A percentile compares a stretch with the other conserved stretches of the same genome.
Conservation (phyloP, 23 tunicate species). For the Halocynthia roretzi region DNA sequence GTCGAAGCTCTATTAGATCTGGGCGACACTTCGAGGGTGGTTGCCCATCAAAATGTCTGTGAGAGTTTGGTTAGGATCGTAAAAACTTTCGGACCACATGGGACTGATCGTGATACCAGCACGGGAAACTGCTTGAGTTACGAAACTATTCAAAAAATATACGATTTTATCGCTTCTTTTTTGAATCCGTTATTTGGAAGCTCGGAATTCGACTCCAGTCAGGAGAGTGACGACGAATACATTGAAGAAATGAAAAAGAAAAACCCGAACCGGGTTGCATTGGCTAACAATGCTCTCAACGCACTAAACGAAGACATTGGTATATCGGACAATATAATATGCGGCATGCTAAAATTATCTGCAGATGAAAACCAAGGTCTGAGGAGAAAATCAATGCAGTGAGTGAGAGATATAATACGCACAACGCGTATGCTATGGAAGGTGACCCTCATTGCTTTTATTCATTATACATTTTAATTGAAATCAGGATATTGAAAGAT, state of each 20-base stretch:
- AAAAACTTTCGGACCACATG: constrained; percentile 22
- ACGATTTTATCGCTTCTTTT: constrained; percentile 17
- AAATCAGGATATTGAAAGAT: constrained; percentile 27
- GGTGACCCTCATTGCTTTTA: neutral
- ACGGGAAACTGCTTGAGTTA: neutral
- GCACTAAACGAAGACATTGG: constrained; percentile 26
- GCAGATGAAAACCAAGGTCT: constrained; percentile 28
- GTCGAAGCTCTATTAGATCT: constrained; percentile 32
- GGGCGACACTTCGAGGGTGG: constrained; percentile 39
- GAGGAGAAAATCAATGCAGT: constrained; percentile 25
- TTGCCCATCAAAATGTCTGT: constrained; percentile 52
- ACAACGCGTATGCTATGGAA: neutral
- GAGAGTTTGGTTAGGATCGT: constrained; percentile 22
- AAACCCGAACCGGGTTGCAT: constrained; percentile 33
- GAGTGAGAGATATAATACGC: neutral
- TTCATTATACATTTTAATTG: neutral
- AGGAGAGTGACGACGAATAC: neutral
- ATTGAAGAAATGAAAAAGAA: constrained; percentile 9
- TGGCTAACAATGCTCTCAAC: constrained; percentile 52
- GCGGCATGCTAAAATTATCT: constrained; percentile 32
- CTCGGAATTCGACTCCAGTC: neutral
- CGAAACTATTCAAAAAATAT: constrained; percentile 2
- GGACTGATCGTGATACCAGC: neutral
- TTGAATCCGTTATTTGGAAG: constrained; percentile 14
- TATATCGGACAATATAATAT: constrained; percentile 11